A percentile compares a stretch with the other conserved stretches of the same genome.
These are phyloP conservation scores for Glyptemys insculpta DNA, from an alignment of 2,797 vertebrate genomes.

Conservation along the genomic window DNA sequence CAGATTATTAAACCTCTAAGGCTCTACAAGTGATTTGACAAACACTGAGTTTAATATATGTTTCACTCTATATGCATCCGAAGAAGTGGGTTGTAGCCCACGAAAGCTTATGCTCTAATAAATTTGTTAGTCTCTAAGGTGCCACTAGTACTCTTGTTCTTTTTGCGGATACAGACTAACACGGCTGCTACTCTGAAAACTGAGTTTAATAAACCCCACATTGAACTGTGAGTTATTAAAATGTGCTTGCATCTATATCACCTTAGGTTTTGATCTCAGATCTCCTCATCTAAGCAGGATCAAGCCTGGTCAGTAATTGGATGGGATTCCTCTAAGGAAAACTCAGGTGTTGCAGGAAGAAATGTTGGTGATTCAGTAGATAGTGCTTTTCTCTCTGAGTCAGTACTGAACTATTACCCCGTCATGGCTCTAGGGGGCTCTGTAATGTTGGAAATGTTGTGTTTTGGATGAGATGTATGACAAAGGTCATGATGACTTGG, in stretches of 20 bases:
- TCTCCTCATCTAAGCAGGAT: neutral
- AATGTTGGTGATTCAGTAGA: rapidly evolving
- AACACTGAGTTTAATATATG: neutral
- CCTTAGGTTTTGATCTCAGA: neutral
- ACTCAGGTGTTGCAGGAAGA: neutral
- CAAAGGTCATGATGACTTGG: constrained; percentile 53
- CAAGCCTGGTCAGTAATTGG: neutral
- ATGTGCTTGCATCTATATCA: neutral
- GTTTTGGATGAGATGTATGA: neutral
- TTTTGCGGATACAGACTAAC: too few species aligned
- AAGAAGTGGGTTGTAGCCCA: too few species aligned
- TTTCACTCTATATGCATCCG: too few species aligned
- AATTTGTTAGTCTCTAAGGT: too few species aligned
- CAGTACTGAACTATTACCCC: constrained; percentile 32
- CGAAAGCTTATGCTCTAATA: too few species aligned
- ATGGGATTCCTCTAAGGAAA: rapidly evolving
- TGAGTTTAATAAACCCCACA: neutral
- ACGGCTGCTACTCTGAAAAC: too few species aligned
- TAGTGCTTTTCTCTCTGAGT: neutral
- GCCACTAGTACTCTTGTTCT: too few species aligned
- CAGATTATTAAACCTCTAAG: neutral
- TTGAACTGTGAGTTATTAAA: neutral
- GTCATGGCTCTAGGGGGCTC: constrained; percentile 72
- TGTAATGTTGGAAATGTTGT: constrained; percentile 67
- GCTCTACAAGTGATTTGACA: neutral